Evolutionary conservation across 2,888 invertebrate species (phyloP).

Genomic region (Ceratothoa steindachneri): DNA sequence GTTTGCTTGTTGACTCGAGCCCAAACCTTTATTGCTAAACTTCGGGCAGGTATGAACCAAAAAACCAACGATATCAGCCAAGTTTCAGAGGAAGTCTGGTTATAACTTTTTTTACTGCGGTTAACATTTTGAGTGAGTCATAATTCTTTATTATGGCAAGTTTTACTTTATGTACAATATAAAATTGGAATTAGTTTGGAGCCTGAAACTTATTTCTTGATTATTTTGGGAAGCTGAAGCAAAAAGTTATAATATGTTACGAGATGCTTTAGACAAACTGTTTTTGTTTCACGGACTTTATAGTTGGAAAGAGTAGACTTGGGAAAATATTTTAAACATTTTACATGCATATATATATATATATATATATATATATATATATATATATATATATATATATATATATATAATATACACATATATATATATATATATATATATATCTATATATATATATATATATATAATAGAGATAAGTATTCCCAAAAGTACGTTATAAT

Average conservation of each 20-base stretch:
- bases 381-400: no score
- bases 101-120: neutral
- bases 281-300: no score
- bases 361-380: no score
- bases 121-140: neutral
- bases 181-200: neutral
- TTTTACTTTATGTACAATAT: neutral
- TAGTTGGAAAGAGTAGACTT: no score
- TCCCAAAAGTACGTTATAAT: no score
- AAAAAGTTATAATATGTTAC: neutral
- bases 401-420: no score
- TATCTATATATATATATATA: no score
- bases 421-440: no score
- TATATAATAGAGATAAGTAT: no score
- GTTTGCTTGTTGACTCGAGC: neutral
- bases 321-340: no score
- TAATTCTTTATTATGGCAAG: neutral
- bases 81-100: neutral
- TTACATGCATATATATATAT: no score
- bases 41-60: neutral
- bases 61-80: neutral
- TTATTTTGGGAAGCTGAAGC: neutral
- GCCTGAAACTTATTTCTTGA: neutral
- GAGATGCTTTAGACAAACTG: no score
- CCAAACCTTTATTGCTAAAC: neutral